Evolutionary conservation across 2,113 vertebrate genomes (phyloP), one percentile per base, ranked within the genome.

Genomic region (Oryzias celebensis): DNA sequence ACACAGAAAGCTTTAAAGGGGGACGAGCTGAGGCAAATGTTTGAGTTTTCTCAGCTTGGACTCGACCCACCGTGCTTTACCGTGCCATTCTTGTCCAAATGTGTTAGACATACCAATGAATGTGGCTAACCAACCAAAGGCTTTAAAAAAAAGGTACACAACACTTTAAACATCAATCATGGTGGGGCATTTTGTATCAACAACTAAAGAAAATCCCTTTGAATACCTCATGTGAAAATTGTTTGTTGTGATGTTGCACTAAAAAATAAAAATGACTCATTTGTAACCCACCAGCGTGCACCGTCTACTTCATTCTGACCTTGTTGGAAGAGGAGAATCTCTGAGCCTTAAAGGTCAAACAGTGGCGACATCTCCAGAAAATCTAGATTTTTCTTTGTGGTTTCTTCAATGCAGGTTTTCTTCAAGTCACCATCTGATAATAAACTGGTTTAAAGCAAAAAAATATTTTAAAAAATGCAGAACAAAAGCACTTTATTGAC

Each of bases 201-300:
- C 82, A 86, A 89, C 84, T 88, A 84, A 91, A 89, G 88, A 90
- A 81, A 90, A 92, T 90, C 88, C 76, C 91, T 92, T 90, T 92
- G 90, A 92, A 92, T 92, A 93, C 91, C 92, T 92, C 92, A 92
- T 93, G 91, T 93, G 89, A 92, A 89, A 91, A 89, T 90, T 92
- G 91, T 92, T 92, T 90, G 92, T 92, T 90, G 92, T 93, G 90
- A 89, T 92, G 91, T 93, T 93, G 90, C 91, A 92, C 91, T 91
- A 91, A 92, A 88, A 87, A 89, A 63, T 87, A 89, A 92, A 92
- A 93, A 85, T 80, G 85, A 90, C 83, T 90, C 80, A 90, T 92
- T 93, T 92, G 89, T 91, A 90, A 90, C 85, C 89, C 86, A 90
- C 73, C 57, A 1, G 49, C n/a, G 63, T 3, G 0, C 54, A 57